phyloP scores from a whole-genome alignment of 2,888 invertebrate species.

The Argyresthia albistria region DNA sequence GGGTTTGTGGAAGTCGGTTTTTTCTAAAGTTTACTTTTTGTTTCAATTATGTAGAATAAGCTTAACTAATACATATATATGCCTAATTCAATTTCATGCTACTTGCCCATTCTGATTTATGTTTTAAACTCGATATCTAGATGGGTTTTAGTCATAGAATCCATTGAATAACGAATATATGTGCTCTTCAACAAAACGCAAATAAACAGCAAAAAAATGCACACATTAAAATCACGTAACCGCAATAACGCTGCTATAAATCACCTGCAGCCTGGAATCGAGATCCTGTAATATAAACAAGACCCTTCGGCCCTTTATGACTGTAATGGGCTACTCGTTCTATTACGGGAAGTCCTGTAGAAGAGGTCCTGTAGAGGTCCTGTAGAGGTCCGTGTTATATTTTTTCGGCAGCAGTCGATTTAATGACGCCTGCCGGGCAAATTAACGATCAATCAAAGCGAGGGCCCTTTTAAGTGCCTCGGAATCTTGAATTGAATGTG shows the following conservation, averaged over 20 bases:
- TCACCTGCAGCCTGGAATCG: background rate
- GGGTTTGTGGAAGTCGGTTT: too few species aligned
- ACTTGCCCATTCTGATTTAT: too few species aligned
- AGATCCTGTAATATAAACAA: background rate
- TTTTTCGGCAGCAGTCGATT: background rate
- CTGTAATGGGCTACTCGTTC: background rate
- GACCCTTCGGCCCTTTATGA: background rate
- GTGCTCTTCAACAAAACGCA: too few species aligned
- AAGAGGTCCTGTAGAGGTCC: background rate
- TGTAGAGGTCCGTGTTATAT: background rate
- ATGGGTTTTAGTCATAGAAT: too few species aligned
- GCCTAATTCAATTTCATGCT: too few species aligned
- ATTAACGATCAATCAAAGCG: conserved; percentile 27
- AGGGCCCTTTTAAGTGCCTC: conserved; percentile 15
- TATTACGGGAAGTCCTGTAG: background rate
- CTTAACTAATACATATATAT: too few species aligned
- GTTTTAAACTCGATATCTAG: too few species aligned
- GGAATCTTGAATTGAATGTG: conserved; percentile 6
- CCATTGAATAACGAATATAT: too few species aligned
- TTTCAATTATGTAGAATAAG: too few species aligned
- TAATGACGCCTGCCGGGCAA: conserved; percentile 13
- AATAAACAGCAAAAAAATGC: background rate
- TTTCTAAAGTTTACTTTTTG: too few species aligned
- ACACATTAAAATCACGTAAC: background rate
- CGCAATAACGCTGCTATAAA: background rate